These are phyloP conservation scores for Drosophila kuntzei DNA, from an alignment of 2,888 invertebrate species.

Conservation along the genomic window DNA sequence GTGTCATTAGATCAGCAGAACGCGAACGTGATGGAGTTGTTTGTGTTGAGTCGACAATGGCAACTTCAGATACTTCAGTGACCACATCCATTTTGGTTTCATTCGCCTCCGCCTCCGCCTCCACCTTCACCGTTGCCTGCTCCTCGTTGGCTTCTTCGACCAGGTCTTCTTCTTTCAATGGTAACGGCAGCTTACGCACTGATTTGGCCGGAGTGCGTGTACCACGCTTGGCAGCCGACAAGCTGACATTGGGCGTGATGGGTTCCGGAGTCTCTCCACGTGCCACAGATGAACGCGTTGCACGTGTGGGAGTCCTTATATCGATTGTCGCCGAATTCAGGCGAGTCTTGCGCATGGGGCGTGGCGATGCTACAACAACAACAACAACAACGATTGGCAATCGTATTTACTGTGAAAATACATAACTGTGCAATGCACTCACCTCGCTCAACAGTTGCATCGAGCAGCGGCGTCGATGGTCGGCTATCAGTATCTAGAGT, in stretches of 20 bases:
- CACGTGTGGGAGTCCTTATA: constrained; percentile 64
- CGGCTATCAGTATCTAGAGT: constrained; percentile 54
- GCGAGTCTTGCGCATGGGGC: constrained; percentile 68
- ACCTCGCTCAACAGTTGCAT: constrained; percentile 52
- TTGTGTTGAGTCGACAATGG: background rate
- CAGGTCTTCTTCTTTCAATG: constrained; percentile 19
- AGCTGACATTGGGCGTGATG: constrained; percentile 28
- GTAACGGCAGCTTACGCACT: constrained; percentile 43
- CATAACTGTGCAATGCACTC: constrained; percentile 20
- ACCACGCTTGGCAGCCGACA: constrained; percentile 49
- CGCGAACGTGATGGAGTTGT: background rate
- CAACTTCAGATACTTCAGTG: constrained; percentile 1
- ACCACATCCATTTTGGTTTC: constrained; percentile 1
- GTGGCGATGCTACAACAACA: constrained; percentile 51
- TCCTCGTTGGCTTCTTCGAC: background rate
- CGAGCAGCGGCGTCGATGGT: constrained; percentile 55
- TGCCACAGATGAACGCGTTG: constrained; percentile 58
- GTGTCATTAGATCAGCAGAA: background rate
- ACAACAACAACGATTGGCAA: constrained; percentile 17
- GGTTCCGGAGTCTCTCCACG: constrained; percentile 60
- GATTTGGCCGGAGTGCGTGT: constrained; percentile 44
- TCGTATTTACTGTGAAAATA: background rate
- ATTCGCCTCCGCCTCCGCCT: too few relatives aligned
- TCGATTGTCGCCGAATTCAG: constrained; percentile 57
- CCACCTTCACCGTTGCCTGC: too few relatives aligned